Evolutionary conservation across 2,888 invertebrate genomes (phyloP), one percentile per base, ranked within the genome.

Genomic region (Tetragonula carbonaria): DNA sequence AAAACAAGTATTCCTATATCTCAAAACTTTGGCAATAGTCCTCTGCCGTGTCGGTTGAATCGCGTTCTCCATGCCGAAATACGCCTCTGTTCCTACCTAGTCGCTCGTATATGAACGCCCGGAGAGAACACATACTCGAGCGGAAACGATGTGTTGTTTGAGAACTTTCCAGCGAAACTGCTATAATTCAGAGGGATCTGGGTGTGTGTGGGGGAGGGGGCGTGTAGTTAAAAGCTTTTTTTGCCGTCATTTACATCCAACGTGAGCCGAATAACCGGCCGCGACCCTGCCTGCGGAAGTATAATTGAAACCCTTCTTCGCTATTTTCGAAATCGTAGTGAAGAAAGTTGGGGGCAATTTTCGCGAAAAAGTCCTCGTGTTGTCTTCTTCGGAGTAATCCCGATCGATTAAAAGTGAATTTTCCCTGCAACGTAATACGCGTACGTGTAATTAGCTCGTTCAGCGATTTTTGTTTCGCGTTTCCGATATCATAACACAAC

Each of bases 1-100:
- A 90, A 92, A 92, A 90, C 92, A 92, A 92, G 91, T 91, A 91
- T 92, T 91, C 91, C 87, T 91, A 92, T 92, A 92, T 92, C 88
- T 91, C 89, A 88, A 92, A 92, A 92, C 91, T 92, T 92, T 91
- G 88, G 90, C 91, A 91, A 92, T 92, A 91, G 91, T 89, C 88
- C 74, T 63, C 66, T n/a, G 63, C 66, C 68, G 83, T 77, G 83
- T 71, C 73, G 75, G 81, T 73, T 73, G 73, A 78, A 78, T 80
- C 82, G 80, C 80, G 45, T 63, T 67, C 78, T 28, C 21, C 67
- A 21, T 68, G 53, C 67, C 74, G 80, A 87, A 78, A 87, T 88
- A 78, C 68, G 13, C 23, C 53, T 38, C 79, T 66, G 38, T 45
- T 67, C 53, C 78, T 79, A 59, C 71, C 78, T 72, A 57, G 45